Percentiles rank a stretch among this genome's conserved stretches.
Conservation (phyloP, 2,797 vertebrate species). For the Buceros bicornis region DNA sequence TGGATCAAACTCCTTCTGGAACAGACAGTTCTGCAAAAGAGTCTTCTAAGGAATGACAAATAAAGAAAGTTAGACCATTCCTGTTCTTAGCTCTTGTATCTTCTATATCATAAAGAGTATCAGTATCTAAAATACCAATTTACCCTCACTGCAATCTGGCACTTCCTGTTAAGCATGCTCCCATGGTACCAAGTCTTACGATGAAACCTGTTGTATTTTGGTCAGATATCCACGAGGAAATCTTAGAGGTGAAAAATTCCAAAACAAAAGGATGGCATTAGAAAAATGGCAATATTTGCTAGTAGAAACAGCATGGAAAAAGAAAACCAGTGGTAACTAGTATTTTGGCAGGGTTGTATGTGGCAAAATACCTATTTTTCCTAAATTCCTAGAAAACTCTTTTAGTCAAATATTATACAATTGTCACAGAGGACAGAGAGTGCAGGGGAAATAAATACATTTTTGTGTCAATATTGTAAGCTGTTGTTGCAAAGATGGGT, state of each 20-base stretch:
- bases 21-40: not conserved
- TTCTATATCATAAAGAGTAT: not conserved
- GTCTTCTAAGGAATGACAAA: not conserved
- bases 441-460: not conserved
- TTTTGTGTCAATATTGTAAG: not conserved
- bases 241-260: not conserved
- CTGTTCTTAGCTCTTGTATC: not conserved
- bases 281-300: not conserved
- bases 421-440: not conserved
- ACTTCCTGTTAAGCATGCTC: rapidly evolving
- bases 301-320: not conserved
- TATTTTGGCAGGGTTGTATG: not conserved
- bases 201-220: not conserved
- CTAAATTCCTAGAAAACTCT: not conserved
- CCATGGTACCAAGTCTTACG: rapidly evolving
- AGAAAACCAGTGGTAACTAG: not conserved
- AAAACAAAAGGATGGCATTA: rapidly evolving
- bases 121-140: not conserved
- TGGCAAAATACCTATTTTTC: not conserved
- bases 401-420: not conserved
- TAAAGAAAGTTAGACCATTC: not conserved
- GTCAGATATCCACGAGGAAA: not conserved
- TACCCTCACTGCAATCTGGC: not conserved
- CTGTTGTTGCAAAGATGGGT: rapidly evolving
- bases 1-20: not conserved